A percentile compares a stretch with the other conserved stretches of the same genome.
These are phyloP conservation scores for Tetrao urogallus DNA, from an alignment of 2,113 vertebrate species.

Conservation along the genomic window DNA sequence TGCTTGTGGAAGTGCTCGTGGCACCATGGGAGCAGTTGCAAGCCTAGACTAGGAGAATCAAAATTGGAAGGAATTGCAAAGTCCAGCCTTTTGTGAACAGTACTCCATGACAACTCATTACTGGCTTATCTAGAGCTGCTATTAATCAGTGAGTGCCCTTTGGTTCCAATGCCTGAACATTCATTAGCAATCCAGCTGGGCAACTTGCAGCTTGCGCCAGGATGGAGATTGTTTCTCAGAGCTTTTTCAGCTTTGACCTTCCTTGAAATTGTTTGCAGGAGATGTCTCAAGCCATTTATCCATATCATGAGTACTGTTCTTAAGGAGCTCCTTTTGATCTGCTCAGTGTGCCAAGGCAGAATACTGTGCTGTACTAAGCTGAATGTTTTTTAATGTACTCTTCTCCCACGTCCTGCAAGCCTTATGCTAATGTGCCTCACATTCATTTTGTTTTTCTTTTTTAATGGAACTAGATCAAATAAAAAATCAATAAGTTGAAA, in stretches of 20 bases:
- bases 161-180: background rate
- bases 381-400: background rate
- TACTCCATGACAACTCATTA: background rate
- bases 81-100: background rate
- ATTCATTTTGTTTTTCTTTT: background rate
- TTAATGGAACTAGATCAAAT: background rate
- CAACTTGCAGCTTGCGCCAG: background rate
- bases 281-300: background rate
- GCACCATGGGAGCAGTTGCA: background rate
- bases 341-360: background rate
- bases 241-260: background rate
- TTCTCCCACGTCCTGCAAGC: background rate
- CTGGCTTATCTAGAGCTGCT: background rate
- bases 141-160: background rate
- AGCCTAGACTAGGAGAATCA: background rate
- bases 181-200: background rate
- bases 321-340: background rate
- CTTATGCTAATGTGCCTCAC: fast-evolving
- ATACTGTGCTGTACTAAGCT: background rate
- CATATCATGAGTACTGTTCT: background rate
- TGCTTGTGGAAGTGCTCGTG: background rate
- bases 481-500: background rate
- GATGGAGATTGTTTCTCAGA: background rate
- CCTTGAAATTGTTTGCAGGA: background rate
- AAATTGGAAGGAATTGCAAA: background rate